A percentile compares a stretch with the other conserved stretches of the same genome.
phyloP scores from a whole-genome alignment of 2,797 vertebrate genomes.

The Argentina silus region DNA sequence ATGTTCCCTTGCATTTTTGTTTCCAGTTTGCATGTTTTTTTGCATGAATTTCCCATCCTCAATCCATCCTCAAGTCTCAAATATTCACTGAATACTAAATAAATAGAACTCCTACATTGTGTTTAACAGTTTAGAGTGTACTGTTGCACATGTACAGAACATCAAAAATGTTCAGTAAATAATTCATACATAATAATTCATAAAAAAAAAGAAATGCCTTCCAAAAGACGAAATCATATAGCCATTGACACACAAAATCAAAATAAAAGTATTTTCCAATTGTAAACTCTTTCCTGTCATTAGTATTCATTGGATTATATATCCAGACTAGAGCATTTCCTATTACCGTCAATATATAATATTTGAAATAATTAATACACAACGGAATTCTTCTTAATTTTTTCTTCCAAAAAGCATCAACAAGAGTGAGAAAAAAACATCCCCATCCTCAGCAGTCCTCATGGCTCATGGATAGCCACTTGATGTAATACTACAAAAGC shows the following conservation, averaged over 20 bases:
- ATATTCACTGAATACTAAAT: too few species aligned
- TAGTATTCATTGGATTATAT: too few species aligned
- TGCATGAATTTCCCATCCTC: too few species aligned
- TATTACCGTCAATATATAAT: background rate
- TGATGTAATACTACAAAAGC: background rate
- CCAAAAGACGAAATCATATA: background rate
- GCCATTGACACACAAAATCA: too few species aligned
- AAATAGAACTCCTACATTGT: too few species aligned
- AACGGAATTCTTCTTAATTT: background rate
- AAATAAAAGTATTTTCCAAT: too few species aligned
- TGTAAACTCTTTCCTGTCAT: too few species aligned
- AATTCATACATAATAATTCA: background rate
- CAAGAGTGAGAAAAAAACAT: background rate
- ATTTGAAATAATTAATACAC: background rate
- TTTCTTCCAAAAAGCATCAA: background rate
- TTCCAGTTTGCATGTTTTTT: too few species aligned
- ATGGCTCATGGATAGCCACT: background rate
- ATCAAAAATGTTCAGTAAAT: background rate
- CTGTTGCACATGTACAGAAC: background rate
- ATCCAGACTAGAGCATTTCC: background rate
- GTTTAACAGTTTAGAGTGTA: background rate
- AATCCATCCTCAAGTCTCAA: too few species aligned
- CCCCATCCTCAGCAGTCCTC: background rate
- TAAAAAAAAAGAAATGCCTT: background rate
- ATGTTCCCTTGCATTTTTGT: too few species aligned